Base-by-base conservation (phyloP, 2,888 invertebrate genomes). In the Cacoxenus indagator region DNA sequence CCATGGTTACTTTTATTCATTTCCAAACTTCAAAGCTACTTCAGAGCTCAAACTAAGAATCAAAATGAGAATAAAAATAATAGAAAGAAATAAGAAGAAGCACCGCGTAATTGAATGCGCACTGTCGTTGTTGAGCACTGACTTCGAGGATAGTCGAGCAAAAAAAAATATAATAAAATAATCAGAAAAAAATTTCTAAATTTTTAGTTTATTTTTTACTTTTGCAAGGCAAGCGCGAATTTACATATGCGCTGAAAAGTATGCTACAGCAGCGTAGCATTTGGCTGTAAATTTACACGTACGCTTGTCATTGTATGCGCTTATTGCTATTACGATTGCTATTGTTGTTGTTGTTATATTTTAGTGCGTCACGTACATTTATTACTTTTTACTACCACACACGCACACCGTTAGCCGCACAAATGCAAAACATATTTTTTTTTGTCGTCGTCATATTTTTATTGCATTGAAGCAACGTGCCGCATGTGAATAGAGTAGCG, bases 1-100 rank as follows among this genome's bases (percentile, higher is more conserved):
- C 76, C 78, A 84, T 83, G 82, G 84, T 77, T 81, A 84, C 84
- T 76, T 79, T 76, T 78, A 81, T 78, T 75, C 77, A 82, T 78
- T 81, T 76, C 77, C 77, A 75, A 78, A 77, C 78, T 80, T 76
- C 77, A 78, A 76, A 77, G 79, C 76, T 76, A 80, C 83, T 77
- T 80, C 79, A 78, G 4, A n/a, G n/a, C 43, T 62, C 24, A 8
- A 48, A 51, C 24, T 27, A 26, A 55, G 11, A 26, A 26, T 6
- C 26, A 27, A 24, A 55, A 55, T 14, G 14, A 4, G 19, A 24
- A 27, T 31, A 66, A 45, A 54, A 8, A 67, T 65, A 62, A 62
- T 65, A 46, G 29, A 67, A 73, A 72, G 73, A 67, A 75, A 75
- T 51, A 71, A 73, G 73, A 80, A 78, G 74, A 71, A 78, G n/a